Conservation (phyloP, 1,140 invertebrate species). For the Maconellicoccus hirsutus region DNA sequence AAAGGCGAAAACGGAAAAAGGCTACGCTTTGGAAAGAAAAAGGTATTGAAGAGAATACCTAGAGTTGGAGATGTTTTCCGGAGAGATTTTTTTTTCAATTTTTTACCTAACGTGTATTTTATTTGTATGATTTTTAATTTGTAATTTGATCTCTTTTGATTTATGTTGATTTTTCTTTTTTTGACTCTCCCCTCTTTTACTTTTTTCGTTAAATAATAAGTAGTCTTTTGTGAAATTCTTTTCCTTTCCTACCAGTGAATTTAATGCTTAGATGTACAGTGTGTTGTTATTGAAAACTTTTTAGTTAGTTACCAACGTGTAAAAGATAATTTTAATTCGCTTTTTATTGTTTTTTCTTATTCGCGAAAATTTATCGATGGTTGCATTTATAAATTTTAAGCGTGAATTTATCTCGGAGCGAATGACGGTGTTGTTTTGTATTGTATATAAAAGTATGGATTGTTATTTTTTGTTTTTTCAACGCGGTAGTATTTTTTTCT, state of each 20-base stretch:
- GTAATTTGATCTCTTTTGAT: conserved; percentile 13
- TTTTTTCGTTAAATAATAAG: conserved; percentile 11
- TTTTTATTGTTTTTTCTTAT: background rate
- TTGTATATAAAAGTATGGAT: background rate
- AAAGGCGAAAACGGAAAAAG: too few species aligned
- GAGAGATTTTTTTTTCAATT: background rate
- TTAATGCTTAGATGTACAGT: conserved; percentile 14
- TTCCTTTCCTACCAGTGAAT: conserved; percentile 11
- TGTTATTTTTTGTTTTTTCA: background rate
- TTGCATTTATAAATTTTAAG: background rate
- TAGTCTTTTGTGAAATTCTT: background rate
- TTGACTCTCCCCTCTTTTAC: too few species aligned
- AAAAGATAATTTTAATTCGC: conserved; percentile 6
- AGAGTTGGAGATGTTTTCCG: too few species aligned
- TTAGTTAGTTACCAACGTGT: conserved; percentile 10
- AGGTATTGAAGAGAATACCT: too few species aligned
- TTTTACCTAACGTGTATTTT: conserved; percentile 5
- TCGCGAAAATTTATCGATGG: background rate
- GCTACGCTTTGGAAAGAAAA: too few species aligned
- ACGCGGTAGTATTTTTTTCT: background rate
- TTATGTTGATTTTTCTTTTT: background rate
- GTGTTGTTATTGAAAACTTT: conserved; percentile 12
- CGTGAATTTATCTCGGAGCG: too few species aligned
- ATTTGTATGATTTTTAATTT: background rate
- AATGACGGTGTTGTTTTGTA: too few species aligned